These are phyloP conservation scores for Caenorhabditis briggsae DNA, from an alignment of 1,140 invertebrate species.

Conservation along the genomic window DNA sequence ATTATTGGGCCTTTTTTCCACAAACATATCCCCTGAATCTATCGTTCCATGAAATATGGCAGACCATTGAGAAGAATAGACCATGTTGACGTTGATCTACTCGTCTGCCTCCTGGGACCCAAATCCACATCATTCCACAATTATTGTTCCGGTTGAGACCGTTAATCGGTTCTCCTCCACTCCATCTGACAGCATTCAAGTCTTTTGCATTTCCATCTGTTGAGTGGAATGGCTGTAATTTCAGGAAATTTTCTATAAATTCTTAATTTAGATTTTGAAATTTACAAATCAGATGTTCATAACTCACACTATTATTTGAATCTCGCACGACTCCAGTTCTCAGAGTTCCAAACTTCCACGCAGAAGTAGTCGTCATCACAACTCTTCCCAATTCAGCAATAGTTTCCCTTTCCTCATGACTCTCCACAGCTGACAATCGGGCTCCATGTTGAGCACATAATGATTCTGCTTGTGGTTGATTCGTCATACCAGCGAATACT, in stretches of 20 bases:
- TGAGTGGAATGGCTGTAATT: background rate
- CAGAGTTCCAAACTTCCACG: slow-evolving; percentile 7
- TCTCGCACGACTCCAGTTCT: background rate
- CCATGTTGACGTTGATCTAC: background rate
- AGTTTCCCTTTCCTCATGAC: background rate
- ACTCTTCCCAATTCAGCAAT: slow-evolving; percentile 4
- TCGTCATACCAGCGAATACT: slow-evolving; percentile 9
- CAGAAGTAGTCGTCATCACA: background rate
- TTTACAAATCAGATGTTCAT: background rate
- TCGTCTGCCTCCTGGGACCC: background rate
- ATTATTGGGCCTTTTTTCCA: background rate
- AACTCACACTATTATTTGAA: background rate
- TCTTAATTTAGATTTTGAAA: no score
- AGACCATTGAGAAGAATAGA: background rate
- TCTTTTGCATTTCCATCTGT: slow-evolving; percentile 14
- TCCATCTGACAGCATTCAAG: slow-evolving; percentile 9
- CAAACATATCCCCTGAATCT: slow-evolving; percentile 19
- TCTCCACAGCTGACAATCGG: slow-evolving; percentile 7
- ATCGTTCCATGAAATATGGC: background rate
- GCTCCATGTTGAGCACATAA: slow-evolving; percentile 21
- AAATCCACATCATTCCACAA: slow-evolving; percentile 24
- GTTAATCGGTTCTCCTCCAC: background rate
- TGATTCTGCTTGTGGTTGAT: slow-evolving; percentile 23
- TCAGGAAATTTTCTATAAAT: no score
- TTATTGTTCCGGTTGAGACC: background rate